A percentile compares a stretch with the other conserved stretches of the same genome.
Conservation (phyloP, 2,888 invertebrate species). For the Mystacides longicornis region DNA sequence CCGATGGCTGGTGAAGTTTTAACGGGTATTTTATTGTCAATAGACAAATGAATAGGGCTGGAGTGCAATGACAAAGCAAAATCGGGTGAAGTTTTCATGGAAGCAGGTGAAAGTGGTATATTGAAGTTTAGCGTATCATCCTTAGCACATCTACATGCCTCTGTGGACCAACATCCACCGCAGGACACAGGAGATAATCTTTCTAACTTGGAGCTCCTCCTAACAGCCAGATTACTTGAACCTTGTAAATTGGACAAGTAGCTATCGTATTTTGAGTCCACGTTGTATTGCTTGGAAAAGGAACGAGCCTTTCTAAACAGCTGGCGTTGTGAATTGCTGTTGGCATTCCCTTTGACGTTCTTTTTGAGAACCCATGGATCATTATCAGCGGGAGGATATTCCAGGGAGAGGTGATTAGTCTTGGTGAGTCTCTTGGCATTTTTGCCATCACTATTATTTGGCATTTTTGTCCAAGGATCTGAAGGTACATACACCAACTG, state of each 20-base stretch:
- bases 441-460: slow-evolving; percentile 26
- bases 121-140: slow-evolving; percentile 12
- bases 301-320: slow-evolving; percentile 21
- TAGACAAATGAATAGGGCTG: slow-evolving; percentile 10
- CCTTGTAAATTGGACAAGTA: slow-evolving; percentile 10
- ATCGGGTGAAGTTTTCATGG: slow-evolving; percentile 15
- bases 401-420: slow-evolving; percentile 21
- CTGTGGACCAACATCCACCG: slow-evolving; percentile 19
- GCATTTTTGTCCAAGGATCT: slow-evolving; percentile 38
- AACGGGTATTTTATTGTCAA: slow-evolving; percentile 10
- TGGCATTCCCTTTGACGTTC: slow-evolving; percentile 8
- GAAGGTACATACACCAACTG: slow-evolving; percentile 34
- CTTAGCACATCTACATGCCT: slow-evolving; percentile 16
- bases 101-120: slow-evolving; percentile 14
- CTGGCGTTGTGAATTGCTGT: slow-evolving; percentile 21
- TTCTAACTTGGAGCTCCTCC: slow-evolving; percentile 18
- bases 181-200: slow-evolving; percentile 17
- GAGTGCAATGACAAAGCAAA: slow-evolving; percentile 12
- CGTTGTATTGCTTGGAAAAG: slow-evolving; percentile 21
- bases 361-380: slow-evolving; percentile 24
- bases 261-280: slow-evolving; percentile 7
- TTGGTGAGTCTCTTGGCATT: slow-evolving; percentile 11
- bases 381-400: slow-evolving; percentile 18
- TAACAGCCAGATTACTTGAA: slow-evolving; percentile 4
- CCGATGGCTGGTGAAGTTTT: slow-evolving; percentile 18